Evolutionary conservation across 2,113 vertebrate genomes (phyloP).

Genomic region (Dissostichus mawsoni): DNA sequence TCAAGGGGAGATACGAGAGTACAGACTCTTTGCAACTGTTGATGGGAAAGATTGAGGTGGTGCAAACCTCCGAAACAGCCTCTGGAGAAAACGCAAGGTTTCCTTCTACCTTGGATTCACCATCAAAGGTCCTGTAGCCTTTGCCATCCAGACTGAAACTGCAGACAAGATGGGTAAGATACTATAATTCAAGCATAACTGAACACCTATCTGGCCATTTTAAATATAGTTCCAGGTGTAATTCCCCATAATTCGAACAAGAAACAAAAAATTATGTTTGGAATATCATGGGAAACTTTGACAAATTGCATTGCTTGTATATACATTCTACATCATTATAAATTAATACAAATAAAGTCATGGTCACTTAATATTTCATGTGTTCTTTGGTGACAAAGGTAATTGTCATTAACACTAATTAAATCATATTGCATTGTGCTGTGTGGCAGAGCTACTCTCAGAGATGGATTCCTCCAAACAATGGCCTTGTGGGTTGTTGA

Average conservation of each 20-base stretch:
- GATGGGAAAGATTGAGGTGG: neutral
- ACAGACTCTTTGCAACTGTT: neutral
- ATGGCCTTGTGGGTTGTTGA: no score
- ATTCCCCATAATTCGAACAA: no score
- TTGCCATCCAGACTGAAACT: slow-evolving; percentile 20
- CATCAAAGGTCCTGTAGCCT: slow-evolving; percentile 56
- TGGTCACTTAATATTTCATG: no score
- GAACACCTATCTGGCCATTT: neutral
- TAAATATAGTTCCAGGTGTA: neutral
- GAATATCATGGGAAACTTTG: no score
- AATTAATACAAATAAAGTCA: no score
- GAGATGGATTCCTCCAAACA: neutral
- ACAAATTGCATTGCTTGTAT: no score
- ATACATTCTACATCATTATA: no score
- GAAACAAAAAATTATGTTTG: no score
- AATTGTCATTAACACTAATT: no score
- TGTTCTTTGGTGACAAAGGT: no score
- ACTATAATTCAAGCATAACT: neutral
- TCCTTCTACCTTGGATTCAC: slow-evolving; percentile 53
- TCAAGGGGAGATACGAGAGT: slow-evolving; percentile 16
- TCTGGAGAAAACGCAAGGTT: neutral
- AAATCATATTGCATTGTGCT: neutral
- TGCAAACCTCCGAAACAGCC: neutral
- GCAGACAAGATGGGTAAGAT: neutral
- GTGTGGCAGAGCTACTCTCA: neutral